Evolutionary conservation across 2,797 vertebrate genomes (phyloP).

Genomic region (Rhynchotus rufescens): DNA sequence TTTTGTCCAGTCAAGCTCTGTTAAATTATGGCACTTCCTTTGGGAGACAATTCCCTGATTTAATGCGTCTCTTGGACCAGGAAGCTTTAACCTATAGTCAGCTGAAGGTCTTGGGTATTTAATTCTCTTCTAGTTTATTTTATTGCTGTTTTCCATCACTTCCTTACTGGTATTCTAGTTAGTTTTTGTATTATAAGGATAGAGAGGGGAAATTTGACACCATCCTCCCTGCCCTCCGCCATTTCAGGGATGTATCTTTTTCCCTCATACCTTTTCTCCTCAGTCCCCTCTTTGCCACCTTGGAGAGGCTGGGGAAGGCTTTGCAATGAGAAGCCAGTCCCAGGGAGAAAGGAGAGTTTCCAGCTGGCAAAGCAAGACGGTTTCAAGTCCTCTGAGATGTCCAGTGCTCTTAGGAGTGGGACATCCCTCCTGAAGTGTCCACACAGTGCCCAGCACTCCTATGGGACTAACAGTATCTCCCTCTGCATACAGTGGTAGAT

Average conservation of each 20-base stretch:
- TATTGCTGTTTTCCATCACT: not conserved
- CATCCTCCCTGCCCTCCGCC: not conserved
- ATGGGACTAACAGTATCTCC: not conserved
- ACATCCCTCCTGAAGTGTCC: not conserved
- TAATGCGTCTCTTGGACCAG: conserved; percentile 37
- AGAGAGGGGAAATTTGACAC: not conserved
- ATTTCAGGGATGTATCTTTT: not conserved
- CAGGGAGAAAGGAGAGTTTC: not conserved
- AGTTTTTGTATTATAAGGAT: not conserved
- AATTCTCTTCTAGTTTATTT: not conserved
- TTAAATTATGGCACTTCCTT: conserved; percentile 61
- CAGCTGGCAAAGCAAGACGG: conserved; percentile 8
- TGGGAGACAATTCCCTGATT: conserved; percentile 58
- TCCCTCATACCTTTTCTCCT: not conserved
- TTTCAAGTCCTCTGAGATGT: not conserved
- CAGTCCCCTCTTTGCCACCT: not conserved
- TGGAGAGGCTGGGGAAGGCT: not conserved
- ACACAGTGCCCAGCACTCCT: not conserved
- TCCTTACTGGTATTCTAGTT: not conserved
- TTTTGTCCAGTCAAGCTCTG: conserved; percentile 61
- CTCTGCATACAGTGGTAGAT: not conserved
- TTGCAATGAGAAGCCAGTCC: not conserved
- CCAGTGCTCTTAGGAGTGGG: not conserved
- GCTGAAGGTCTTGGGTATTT: conserved; percentile 1
- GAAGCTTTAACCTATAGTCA: conserved; percentile 41